phyloP scores from a whole-genome alignment of 2,888 invertebrate species.

The Lagria hirta region DNA sequence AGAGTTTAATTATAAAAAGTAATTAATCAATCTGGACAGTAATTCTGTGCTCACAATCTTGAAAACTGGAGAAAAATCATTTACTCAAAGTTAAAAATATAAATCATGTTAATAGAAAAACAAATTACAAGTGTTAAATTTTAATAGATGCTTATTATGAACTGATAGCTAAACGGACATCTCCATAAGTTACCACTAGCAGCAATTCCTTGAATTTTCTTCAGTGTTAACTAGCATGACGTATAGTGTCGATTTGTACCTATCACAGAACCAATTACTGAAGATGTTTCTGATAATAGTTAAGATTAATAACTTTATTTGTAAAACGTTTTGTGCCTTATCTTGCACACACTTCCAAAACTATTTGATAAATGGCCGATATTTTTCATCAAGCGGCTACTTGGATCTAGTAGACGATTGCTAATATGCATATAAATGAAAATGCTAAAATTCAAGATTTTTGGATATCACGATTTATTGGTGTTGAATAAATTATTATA shows the following conservation, averaged over 20 bases:
- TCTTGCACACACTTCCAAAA: constrained; percentile 15
- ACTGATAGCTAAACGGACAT: constrained; percentile 1
- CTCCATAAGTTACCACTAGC: constrained; percentile 5
- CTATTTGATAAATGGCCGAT: too few relatives aligned
- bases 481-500: constrained; percentile 1
- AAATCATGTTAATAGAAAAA: constrained; percentile 9
- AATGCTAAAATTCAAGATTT: constrained; percentile 8
- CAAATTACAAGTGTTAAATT: too few relatives aligned
- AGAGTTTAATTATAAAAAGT: too few relatives aligned
- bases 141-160: constrained; percentile 1
- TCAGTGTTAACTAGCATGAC: constrained; percentile 34
- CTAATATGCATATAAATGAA: constrained; percentile 27
- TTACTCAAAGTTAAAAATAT: too few relatives aligned
- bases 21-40: too few relatives aligned
- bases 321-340: constrained; percentile 29
- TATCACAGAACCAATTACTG: constrained; percentile 45
- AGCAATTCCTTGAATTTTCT: constrained; percentile 3
- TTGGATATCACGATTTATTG: not conserved
- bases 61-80: too few relatives aligned
- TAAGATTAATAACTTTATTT: constrained; percentile 45
- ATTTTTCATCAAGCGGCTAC: too few relatives aligned
- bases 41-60: too few relatives aligned
- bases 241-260: constrained; percentile 46
- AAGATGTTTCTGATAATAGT: constrained; percentile 47
- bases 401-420: constrained; percentile 12